Base-by-base conservation (phyloP, 2,113 vertebrate species). In the Desmodus rotundus region DNA sequence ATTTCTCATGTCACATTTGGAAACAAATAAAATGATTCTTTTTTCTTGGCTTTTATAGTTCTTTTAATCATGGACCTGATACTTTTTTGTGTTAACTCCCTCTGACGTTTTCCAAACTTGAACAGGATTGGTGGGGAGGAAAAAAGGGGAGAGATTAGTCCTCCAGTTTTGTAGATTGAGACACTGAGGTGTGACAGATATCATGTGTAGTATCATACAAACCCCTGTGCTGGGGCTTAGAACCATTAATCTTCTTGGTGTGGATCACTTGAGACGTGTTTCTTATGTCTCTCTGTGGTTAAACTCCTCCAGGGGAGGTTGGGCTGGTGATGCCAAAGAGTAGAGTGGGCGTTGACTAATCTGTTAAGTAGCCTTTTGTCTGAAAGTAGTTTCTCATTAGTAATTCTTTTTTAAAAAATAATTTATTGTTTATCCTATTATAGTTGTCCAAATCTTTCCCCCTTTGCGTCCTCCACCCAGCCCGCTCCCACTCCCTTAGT, bases 341-440 rank as follows among this genome's bases (percentile, higher is more conserved):
- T 61, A 85, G 94, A 93, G 88, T 45, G 68, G n/a, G 47, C 43
- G 33, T 89, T 94, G 95, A 91, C 91, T 97, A 91, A 96, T 96
- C 92, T 92, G n/a, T 72, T 85, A 85, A 97, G 70, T 87, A 77
- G 88, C 67, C 96, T 97, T 97, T 97, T 96, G 96, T 96, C 88
- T 88, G 36, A 70, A 31, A 85, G 81, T 91, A 89, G 77, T 95
- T 97, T 96, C 91, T 97, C 61, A 93, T 96, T 96, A 94, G 67
- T 92, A 41, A 86, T 97, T 94, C 63, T 63, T 63, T 54, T 50
- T 54, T 63, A 58, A 61, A 61, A 61, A 28, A 61, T 61, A 63
- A 4, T 63, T 12, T 61, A 28, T 31, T 63, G 12, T 63, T 63
- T 63, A 63, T 63, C 26, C 13, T 63, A 31, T 63, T 31, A 63